Base-by-base conservation (phyloP, 2,113 vertebrate species). In the Xyliphius kryptos region DNA sequence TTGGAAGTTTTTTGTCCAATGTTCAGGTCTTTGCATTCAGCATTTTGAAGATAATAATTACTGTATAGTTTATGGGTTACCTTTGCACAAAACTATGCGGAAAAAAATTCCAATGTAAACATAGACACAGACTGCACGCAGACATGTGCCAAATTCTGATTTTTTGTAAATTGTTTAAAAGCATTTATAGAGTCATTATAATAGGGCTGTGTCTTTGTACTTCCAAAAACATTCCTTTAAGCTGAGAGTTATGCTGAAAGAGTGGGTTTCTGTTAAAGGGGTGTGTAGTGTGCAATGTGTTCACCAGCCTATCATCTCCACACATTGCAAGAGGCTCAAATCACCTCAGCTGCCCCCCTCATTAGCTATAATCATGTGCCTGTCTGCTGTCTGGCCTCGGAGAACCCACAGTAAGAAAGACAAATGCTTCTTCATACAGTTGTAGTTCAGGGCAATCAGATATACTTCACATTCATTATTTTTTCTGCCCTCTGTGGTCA, bases 321-420 rank as follows among this genome's bases (percentile, higher is more conserved):
- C 43, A 46, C 51, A 56, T 22, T 55, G 21, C 51, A 54, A 20
- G 40, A 36, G 21, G 17, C 52, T 56, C 55, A 65, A 65, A 22
- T 56, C 62, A 56, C 41, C 62, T 64, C 62, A 64, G 52, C 41
- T 64, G 43, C 52, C 40, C 37, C 17, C 11, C 17, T 65, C 53
- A 65, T 65, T 65, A 65, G 43, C 17, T 19, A 26, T 56, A 47
- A 65, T 65, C 63, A 65, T 56, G 53, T 65, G 53, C 44, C 32
- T 56, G 63, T 65, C 43, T 65, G 53, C 53, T 56, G 63, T 65
- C 53, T 65, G 44, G 53, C 53, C 17, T 40, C 40, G 10, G 43
- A 56, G 63, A 56, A 40, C 43, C 43, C 26, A 22, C 44, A 40
- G 53, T 56, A 46, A 65, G 32, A 46, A 54, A 65, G 53, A 56